Conservation (phyloP, 1,140 invertebrate species). For the Drosophila murphyi region DNA sequence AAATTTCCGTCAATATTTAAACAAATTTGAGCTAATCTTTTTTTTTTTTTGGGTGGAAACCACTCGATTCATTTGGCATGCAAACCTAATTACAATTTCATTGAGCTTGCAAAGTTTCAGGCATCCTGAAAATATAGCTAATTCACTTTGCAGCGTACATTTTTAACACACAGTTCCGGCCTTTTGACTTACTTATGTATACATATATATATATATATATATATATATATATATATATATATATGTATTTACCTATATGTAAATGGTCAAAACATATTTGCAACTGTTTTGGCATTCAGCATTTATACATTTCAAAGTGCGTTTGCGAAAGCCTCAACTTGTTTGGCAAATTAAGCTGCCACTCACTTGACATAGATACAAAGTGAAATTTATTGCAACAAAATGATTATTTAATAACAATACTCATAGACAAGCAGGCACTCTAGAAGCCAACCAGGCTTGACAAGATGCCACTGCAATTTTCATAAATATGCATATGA, state of each 20-base stretch:
- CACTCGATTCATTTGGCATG: slow-evolving; percentile 75
- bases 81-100: slow-evolving; percentile 79
- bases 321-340: slow-evolving; percentile 2
- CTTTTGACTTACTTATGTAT: neutral
- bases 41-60: slow-evolving; percentile 37
- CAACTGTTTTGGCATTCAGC: neutral
- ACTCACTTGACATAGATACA: slow-evolving; percentile 66
- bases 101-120: slow-evolving; percentile 59
- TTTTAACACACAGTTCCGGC: slow-evolving; percentile 45
- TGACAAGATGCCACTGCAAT: slow-evolving; percentile 71
- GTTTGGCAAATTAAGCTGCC: slow-evolving; percentile 71
- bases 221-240: neutral
- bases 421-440: slow-evolving; percentile 19
- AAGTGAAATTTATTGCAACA: slow-evolving; percentile 80
- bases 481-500: slow-evolving; percentile 78
- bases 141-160: slow-evolving; percentile 67
- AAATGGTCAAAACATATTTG: slow-evolving; percentile 8
- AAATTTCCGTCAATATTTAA: slow-evolving; percentile 61
- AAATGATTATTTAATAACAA: slow-evolving; percentile 81
- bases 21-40: slow-evolving; percentile 31
- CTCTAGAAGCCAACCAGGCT: slow-evolving; percentile 31
- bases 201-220: neutral
- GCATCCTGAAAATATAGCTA: slow-evolving; percentile 43
- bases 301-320: neutral
- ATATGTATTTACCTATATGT: neutral